Evolutionary conservation across 30 jellyfish, hydroid and myxozoan genomes (phyloP).

Genomic region (Aurelia coerulea): DNA sequence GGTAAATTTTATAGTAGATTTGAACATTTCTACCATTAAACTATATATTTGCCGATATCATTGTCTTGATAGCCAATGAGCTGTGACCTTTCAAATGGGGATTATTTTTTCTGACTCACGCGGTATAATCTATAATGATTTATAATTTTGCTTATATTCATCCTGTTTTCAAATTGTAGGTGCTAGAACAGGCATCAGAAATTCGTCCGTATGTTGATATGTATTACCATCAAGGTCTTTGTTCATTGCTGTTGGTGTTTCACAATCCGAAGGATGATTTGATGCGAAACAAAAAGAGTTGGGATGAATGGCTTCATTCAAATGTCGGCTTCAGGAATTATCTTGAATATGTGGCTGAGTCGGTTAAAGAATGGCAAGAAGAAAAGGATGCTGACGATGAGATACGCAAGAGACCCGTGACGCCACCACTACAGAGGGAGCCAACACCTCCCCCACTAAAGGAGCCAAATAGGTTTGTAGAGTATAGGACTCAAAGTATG

Average conservation of each 20-base stretch:
- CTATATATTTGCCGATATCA: too few relatives aligned
- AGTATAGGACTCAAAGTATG: too few relatives aligned
- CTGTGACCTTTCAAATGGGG: too few relatives aligned
- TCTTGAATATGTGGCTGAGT: constrained; percentile 71
- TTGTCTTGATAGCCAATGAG: too few relatives aligned
- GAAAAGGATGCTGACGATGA: constrained; percentile 69
- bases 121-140: too few relatives aligned
- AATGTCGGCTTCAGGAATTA: constrained; percentile 92
- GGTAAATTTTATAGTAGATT: too few relatives aligned
- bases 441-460: constrained; percentile 81
- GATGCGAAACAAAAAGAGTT: constrained; percentile 31
- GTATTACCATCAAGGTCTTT: constrained; percentile 67
- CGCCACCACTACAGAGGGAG: constrained; percentile 58
- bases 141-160: too few relatives aligned
- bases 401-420: constrained; percentile 22
- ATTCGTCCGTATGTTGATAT: constrained; percentile 75
- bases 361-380: constrained; percentile 76
- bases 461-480: constrained; percentile 57
- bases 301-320: constrained; percentile 93
- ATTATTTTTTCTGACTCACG: too few relatives aligned
- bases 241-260: constrained; percentile 53
- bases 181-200: constrained; percentile 69
- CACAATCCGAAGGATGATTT: constrained; percentile 74
- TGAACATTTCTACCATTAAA: too few relatives aligned
- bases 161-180: constrained; percentile 30